A percentile compares a stretch with the other conserved stretches of the same genome.
phyloP scores from a whole-genome alignment of 2,113 vertebrate genomes.

The Melanotaenia duboulayi region DNA sequence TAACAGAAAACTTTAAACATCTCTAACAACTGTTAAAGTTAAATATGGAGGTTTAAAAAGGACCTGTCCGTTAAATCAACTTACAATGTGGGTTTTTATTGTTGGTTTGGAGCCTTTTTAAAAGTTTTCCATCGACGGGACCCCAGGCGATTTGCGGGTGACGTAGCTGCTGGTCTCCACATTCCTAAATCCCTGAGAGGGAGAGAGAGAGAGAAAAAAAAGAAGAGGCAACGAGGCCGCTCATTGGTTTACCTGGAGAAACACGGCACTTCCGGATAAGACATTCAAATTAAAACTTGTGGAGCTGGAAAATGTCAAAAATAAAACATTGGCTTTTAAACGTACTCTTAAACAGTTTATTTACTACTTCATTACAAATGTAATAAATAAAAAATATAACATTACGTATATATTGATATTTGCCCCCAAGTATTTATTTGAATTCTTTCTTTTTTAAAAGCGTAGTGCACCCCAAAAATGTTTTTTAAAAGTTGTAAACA shows the following conservation, averaged over 20 bases:
- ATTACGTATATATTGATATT: too few relatives aligned
- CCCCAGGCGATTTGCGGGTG: conserved; percentile 56
- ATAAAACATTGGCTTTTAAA: too few relatives aligned
- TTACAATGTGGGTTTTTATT: background rate
- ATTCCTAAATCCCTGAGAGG: conserved; percentile 65
- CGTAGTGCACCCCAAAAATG: too few relatives aligned
- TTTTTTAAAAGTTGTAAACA: too few relatives aligned
- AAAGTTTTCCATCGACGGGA: conserved; percentile 36
- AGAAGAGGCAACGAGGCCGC: background rate
- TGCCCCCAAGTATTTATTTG: too few relatives aligned
- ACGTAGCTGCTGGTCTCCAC: conserved; percentile 69
- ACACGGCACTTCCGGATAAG: background rate
- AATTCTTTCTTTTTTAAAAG: too few relatives aligned
- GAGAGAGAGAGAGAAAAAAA: background rate
- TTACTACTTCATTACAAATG: too few relatives aligned
- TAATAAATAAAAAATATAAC: too few relatives aligned
- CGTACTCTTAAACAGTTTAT: too few relatives aligned
- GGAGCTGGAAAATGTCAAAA: background rate
- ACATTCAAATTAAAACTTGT: conserved; percentile 53
- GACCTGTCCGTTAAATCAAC: background rate
- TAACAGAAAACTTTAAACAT: background rate
- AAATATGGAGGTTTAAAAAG: accelerated
- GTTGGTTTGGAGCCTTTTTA: background rate
- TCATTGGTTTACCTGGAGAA: accelerated
- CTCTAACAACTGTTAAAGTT: accelerated